These are phyloP conservation scores for Brachionus calyciflorus DNA, from an alignment of 1,140 invertebrate species.

Conservation along the genomic window DNA sequence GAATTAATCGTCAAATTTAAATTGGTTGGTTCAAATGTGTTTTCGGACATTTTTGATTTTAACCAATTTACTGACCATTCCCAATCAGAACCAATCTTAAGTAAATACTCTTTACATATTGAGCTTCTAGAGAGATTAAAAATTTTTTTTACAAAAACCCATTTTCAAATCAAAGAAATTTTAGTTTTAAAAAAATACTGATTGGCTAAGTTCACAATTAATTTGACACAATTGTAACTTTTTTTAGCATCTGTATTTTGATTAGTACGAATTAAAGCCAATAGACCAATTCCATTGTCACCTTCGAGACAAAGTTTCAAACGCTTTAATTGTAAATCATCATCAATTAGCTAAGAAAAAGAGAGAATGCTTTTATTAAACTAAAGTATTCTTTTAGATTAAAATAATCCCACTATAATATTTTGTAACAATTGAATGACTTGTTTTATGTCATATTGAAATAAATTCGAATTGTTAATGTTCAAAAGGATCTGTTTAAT, in stretches of 20 bases:
- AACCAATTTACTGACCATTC: conserved; percentile 65
- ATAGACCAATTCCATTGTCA: conserved; percentile 43
- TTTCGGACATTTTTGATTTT: conserved; percentile 56
- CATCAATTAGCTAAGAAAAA: conserved; percentile 58
- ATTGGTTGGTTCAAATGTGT: not conserved
- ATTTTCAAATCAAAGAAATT: no score
- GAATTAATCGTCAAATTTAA: conserved; percentile 57
- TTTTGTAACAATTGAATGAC: conserved; percentile 43
- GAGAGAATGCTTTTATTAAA: no score
- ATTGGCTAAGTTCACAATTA: conserved; percentile 60
- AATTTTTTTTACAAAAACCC: not conserved
- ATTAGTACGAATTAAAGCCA: not conserved
- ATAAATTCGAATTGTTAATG: conserved; percentile 4
- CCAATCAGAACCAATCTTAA: conserved; percentile 61
- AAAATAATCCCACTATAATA: conserved; percentile 47
- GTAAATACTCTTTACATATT: conserved; percentile 59
- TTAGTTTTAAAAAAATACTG: conserved; percentile 52
- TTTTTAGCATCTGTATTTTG: conserved; percentile 26
- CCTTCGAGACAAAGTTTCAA: conserved; percentile 61
- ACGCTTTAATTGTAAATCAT: conserved; percentile 57
- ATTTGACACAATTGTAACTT: conserved; percentile 64
- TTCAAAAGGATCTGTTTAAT: conserved; percentile 45
- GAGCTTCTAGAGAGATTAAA: conserved; percentile 46
- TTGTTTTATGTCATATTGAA: conserved; percentile 29
- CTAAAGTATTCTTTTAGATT: conserved; percentile 50